Percentiles rank a stretch among this genome's conserved stretches.
Evolutionary conservation across 2,888 invertebrate species (phyloP).

Genomic region (Hipparchia sbordonii): DNA sequence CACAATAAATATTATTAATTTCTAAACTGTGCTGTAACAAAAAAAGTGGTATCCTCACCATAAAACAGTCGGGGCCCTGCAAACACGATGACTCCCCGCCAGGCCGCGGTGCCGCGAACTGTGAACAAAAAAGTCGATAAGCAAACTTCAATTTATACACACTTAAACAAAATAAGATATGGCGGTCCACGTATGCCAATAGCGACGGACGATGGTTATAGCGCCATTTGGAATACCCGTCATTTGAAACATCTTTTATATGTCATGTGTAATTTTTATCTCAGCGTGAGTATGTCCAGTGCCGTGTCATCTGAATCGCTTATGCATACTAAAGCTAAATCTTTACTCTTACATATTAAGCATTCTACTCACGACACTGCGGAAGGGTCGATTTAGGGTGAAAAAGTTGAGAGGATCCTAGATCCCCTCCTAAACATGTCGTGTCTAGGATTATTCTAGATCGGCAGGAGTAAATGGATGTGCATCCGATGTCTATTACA

Average conservation of each 20-base stretch:
- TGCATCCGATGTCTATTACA: no score
- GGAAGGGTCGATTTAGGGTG: no score
- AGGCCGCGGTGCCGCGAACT: constrained; percentile 85
- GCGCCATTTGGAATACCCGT: constrained; percentile 6
- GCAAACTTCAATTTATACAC: constrained; percentile 37
- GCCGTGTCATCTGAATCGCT: not conserved
- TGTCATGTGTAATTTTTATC: constrained; percentile 2
- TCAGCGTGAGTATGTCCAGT: constrained; percentile 7
- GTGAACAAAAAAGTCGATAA: constrained; percentile 76
- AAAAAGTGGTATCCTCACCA: constrained; percentile 78
- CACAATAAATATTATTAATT: constrained; percentile 28
- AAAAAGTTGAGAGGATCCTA: no score
- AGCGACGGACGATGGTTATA: constrained; percentile 15
- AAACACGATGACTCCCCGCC: constrained; percentile 86
- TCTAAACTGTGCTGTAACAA: constrained; percentile 28
- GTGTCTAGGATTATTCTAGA: no score
- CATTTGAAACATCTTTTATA: not conserved
- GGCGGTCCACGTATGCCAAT: constrained; percentile 27
- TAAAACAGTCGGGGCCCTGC: constrained; percentile 88
- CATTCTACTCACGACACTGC: no score
- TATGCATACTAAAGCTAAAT: constrained; percentile 1
- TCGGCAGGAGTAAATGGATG: no score
- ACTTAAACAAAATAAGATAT: constrained; percentile 27
- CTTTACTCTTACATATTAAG: not conserved
- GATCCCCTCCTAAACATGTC: no score